Evolutionary conservation across 2,888 invertebrate genomes (phyloP).

Genomic region (Eupithecia subumbrata): DNA sequence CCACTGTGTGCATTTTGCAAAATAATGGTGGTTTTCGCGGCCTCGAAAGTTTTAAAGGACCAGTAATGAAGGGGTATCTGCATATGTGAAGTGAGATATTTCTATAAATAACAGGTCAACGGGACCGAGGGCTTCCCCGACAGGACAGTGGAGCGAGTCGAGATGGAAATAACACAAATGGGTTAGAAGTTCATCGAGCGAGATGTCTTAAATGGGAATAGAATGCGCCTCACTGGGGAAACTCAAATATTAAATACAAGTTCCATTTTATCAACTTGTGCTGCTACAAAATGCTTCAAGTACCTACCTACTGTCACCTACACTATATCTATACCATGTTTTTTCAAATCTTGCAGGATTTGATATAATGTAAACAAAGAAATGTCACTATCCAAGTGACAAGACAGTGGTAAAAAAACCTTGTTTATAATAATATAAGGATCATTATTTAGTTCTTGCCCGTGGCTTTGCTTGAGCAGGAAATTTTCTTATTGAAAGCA

Average conservation of each 20-base stretch:
- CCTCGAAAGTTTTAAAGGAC: background rate
- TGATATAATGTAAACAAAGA: too few relatives aligned
- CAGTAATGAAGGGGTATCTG: background rate
- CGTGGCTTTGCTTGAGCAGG: too few relatives aligned
- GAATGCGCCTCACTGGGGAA: slow-evolving; percentile 16
- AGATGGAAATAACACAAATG: slow-evolving; percentile 33
- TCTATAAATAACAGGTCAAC: slow-evolving; percentile 7
- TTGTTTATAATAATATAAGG: too few relatives aligned
- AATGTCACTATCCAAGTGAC: too few relatives aligned
- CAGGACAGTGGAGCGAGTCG: slow-evolving; percentile 13
- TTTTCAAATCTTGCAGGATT: too few relatives aligned
- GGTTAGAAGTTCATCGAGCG: slow-evolving; percentile 29
- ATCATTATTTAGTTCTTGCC: too few relatives aligned
- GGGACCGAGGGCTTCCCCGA: slow-evolving; percentile 7
- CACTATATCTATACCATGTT: too few relatives aligned
- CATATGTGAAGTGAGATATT: slow-evolving; percentile 1
- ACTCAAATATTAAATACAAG: background rate
- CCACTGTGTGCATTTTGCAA: slow-evolving; percentile 7
- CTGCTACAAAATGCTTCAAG: background rate
- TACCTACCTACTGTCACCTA: too few relatives aligned
- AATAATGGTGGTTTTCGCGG: background rate
- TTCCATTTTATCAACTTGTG: background rate
- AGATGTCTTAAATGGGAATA: slow-evolving; percentile 15
- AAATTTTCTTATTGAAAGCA: too few relatives aligned
- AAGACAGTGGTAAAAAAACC: too few relatives aligned